Evolutionary conservation across 2,113 vertebrate genomes (phyloP).

Genomic region (Charina bottae): DNA sequence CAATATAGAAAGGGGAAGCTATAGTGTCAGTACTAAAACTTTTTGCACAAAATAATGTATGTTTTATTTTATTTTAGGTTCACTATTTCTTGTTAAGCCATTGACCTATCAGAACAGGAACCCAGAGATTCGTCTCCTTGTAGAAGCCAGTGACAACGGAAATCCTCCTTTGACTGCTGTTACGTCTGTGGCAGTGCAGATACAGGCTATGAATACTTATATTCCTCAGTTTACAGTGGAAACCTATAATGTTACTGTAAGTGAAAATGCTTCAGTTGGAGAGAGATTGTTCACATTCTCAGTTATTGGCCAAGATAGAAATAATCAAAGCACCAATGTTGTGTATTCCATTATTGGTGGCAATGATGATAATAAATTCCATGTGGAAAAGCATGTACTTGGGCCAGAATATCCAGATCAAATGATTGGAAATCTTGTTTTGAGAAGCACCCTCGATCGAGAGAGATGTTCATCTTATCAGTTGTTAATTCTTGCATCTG

Average conservation of each 20-base stretch:
- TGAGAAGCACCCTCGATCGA: conserved; percentile 81
- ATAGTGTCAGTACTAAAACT: background rate
- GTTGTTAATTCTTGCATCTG: conserved; percentile 82
- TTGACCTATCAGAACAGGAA: conserved; percentile 67
- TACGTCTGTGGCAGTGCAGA: conserved; percentile 75
- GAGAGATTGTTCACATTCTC: conserved; percentile 78
- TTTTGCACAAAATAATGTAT: conserved; percentile 5
- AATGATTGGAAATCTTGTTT: conserved; percentile 77
- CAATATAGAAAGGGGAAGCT: background rate
- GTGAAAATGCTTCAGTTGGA: conserved; percentile 78
- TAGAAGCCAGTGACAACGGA: conserved; percentile 87
- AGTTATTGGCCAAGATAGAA: conserved; percentile 81
- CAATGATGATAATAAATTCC: conserved; percentile 81
- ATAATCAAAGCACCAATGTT: conserved; percentile 73
- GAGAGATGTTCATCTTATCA: conserved; percentile 76
- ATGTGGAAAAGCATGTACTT: conserved; percentile 73
- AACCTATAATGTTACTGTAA: conserved; percentile 78
- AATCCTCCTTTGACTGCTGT: conserved; percentile 77
- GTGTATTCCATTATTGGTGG: conserved; percentile 83
- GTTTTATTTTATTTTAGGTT: conserved; percentile 76
- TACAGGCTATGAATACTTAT: conserved; percentile 82
- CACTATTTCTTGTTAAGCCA: conserved; percentile 78
- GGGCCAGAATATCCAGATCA: conserved; percentile 65
- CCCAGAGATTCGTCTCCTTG: conserved; percentile 77
- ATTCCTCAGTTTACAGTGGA: conserved; percentile 79